Evolutionary conservation across 2,888 invertebrate genomes (phyloP).

Genomic region (Polymixis lichenea): DNA sequence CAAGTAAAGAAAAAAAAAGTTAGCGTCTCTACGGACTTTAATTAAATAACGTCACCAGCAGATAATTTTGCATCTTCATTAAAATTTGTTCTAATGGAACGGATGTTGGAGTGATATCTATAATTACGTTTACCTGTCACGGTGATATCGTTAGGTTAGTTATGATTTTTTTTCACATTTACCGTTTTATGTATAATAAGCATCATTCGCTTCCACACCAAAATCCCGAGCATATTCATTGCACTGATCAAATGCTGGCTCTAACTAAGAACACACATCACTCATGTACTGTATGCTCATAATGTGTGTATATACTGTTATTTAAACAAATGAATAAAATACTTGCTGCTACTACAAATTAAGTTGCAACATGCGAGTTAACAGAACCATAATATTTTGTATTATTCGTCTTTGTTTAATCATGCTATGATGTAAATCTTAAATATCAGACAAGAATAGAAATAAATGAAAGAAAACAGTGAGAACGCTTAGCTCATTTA

Average conservation of each 20-base stretch:
- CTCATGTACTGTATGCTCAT: neutral
- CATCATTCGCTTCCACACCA: neutral
- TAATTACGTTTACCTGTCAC: neutral
- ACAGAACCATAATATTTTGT: slow-evolving; percentile 38
- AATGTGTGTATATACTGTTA: neutral
- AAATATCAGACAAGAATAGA: slow-evolving; percentile 9
- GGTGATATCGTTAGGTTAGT: neutral
- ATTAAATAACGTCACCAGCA: slow-evolving; percentile 47
- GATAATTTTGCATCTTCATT: slow-evolving; percentile 36
- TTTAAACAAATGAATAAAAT: slow-evolving; percentile 31
- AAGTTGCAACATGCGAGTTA: slow-evolving; percentile 34
- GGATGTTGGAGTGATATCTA: neutral
- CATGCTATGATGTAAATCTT: slow-evolving; percentile 1
- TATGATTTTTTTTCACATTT: neutral
- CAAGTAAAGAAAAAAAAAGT: slow-evolving; percentile 52
- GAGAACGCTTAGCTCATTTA: neutral
- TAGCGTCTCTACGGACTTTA: slow-evolving; percentile 32
- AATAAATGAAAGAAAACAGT: slow-evolving; percentile 6
- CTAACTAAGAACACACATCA: slow-evolving; percentile 2
- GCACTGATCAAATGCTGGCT: neutral
- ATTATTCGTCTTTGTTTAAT: slow-evolving; percentile 27
- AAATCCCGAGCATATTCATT: neutral
- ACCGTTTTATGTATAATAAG: too few relatives aligned
- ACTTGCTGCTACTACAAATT: slow-evolving; percentile 14
- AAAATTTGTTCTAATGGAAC: slow-evolving; percentile 9